phyloP scores from a whole-genome alignment of 1,140 invertebrate species.

The Calosoma granatense region DNA sequence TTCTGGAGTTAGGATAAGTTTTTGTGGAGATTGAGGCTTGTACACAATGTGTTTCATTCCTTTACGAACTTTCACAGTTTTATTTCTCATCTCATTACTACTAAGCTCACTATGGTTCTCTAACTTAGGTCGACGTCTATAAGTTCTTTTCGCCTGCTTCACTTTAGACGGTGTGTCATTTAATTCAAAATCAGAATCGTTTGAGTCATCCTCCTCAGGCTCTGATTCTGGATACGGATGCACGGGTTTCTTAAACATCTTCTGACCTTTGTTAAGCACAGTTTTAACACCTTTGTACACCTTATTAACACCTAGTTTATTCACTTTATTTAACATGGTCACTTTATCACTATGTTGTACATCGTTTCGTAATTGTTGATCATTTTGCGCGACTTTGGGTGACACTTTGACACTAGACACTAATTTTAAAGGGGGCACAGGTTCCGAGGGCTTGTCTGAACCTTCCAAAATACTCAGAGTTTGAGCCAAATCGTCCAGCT shows the following conservation, averaged over 20 bases:
- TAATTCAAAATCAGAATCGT: slow-evolving; percentile 32
- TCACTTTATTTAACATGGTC: slow-evolving; percentile 13
- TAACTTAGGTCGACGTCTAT: slow-evolving; percentile 19
- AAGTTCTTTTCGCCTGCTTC: slow-evolving; percentile 18
- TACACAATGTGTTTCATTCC: slow-evolving; percentile 4
- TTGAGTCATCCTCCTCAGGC: slow-evolving; percentile 21
- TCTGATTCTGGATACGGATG: slow-evolving; percentile 17
- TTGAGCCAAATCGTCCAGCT: slow-evolving; percentile 27
- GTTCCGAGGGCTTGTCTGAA: slow-evolving; percentile 16
- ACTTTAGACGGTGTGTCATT: slow-evolving; percentile 21
- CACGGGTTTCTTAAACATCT: slow-evolving; percentile 15
- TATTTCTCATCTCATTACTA: slow-evolving; percentile 23
- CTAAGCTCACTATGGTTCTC: slow-evolving; percentile 32
- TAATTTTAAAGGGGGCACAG: too few relatives aligned
- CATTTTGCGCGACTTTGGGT: slow-evolving; percentile 18
- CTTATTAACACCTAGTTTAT: slow-evolving; percentile 1
- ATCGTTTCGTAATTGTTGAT: slow-evolving; percentile 14
- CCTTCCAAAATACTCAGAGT: slow-evolving; percentile 31
- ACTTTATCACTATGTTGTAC: slow-evolving; percentile 10
- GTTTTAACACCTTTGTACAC: not conserved
- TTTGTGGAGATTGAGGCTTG: slow-evolving; percentile 11
- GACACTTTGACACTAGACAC: not conserved
- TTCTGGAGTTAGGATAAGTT: slow-evolving; percentile 16
- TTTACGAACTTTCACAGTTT: slow-evolving; percentile 16
- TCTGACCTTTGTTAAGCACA: slow-evolving; percentile 8